Evolutionary conservation across 2,113 vertebrate genomes (phyloP).

Genomic region (Lasiurus cinereus): DNA sequence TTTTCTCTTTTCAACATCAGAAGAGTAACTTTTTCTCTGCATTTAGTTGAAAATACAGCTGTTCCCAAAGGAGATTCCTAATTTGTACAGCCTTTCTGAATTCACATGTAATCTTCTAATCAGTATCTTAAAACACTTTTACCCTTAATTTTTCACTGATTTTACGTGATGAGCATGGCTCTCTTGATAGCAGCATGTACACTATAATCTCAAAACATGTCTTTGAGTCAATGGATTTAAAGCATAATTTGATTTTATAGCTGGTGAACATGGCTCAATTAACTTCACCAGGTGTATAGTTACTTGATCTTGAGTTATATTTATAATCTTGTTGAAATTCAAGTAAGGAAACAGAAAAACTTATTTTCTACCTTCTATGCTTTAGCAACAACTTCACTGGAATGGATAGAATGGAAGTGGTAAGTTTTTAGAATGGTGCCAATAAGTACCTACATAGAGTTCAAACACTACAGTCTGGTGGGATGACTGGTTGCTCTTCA

Average conservation of each 20-base stretch:
- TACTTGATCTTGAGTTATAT: conserved; percentile 76
- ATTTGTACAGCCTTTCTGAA: conserved; percentile 77
- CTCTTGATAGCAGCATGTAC: conserved; percentile 68
- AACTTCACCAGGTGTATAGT: conserved; percentile 80
- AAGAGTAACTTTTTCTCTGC: conserved; percentile 52
- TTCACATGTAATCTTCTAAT: conserved; percentile 79
- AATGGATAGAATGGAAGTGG: neutral
- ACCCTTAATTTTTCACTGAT: conserved; percentile 79
- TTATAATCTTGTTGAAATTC: conserved; percentile 81
- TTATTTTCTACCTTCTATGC: conserved; percentile 40
- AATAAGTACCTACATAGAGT: rapidly evolving
- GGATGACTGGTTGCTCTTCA: neutral
- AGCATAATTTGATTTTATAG: conserved; percentile 81
- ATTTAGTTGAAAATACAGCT: conserved; percentile 62
- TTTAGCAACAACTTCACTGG: conserved; percentile 16
- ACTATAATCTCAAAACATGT: conserved; percentile 73
- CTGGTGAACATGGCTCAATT: conserved; percentile 76
- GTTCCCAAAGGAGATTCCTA: conserved; percentile 56
- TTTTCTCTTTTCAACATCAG: conserved; percentile 42
- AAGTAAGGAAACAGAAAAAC: conserved; percentile 71
- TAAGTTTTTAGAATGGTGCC: neutral
- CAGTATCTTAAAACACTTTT: conserved; percentile 81
- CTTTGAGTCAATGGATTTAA: conserved; percentile 72
- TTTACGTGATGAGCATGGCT: conserved; percentile 68
- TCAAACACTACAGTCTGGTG: neutral